Percentiles rank a stretch among this genome's conserved stretches.
phyloP scores from a whole-genome alignment of 2,888 invertebrate genomes.

The Orthosia gothica region DNA sequence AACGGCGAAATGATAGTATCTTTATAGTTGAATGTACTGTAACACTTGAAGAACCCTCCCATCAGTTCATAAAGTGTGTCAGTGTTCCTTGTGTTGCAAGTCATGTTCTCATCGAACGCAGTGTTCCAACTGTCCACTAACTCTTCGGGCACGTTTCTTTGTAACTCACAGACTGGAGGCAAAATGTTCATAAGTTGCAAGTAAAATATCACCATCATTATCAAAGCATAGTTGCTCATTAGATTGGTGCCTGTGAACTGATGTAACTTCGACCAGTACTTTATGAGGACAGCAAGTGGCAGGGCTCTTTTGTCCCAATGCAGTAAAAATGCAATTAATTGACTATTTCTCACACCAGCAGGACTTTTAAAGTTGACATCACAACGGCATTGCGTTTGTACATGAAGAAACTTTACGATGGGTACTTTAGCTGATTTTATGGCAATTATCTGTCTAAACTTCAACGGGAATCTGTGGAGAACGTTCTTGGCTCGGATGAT shows the following conservation, averaged over 20 bases:
- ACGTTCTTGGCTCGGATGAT: constrained; percentile 76
- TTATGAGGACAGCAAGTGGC: constrained; percentile 93
- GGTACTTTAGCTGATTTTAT: constrained; percentile 94
- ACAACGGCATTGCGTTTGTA: constrained; percentile 91
- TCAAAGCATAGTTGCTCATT: constrained; percentile 93
- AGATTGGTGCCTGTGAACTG: constrained; percentile 90
- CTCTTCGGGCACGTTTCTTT: constrained; percentile 72
- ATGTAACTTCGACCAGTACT: constrained; percentile 94
- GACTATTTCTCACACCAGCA: constrained; percentile 93
- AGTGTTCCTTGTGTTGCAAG: constrained; percentile 67
- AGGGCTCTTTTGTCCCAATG: constrained; percentile 90
- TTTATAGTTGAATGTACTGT: constrained; percentile 90
- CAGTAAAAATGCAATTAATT: constrained; percentile 92
- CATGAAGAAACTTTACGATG: constrained; percentile 94
- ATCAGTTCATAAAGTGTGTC: constrained; percentile 89
- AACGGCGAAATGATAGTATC: constrained; percentile 91
- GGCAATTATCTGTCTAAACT: constrained; percentile 91
- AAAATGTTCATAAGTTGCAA: constrained; percentile 92
- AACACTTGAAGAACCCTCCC: constrained; percentile 93
- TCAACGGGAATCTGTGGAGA: constrained; percentile 76
- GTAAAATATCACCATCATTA: constrained; percentile 93
- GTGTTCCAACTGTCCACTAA: constrained; percentile 92
- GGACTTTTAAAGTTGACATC: constrained; percentile 94
- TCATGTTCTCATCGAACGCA: constrained; percentile 83
- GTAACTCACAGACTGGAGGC: constrained; percentile 90